phyloP scores from a whole-genome alignment of 2,113 vertebrate genomes.

The Cariama cristata region DNA sequence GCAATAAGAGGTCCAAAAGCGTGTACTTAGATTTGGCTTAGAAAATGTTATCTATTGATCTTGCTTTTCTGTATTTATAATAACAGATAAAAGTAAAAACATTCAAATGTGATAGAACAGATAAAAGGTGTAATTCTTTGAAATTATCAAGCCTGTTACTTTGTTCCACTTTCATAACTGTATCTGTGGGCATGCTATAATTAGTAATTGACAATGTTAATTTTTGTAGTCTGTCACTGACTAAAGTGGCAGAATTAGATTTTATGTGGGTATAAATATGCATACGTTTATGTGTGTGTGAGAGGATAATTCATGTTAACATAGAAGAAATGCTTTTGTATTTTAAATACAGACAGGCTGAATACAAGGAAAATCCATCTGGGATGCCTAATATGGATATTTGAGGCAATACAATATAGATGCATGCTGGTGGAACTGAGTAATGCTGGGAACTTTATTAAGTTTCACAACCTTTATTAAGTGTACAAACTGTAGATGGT shows the following conservation, averaged over 20 bases:
- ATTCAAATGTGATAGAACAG: not conserved
- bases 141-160: not conserved
- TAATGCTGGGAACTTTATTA: not conserved
- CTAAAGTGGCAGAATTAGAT: not conserved
- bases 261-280: constrained; percentile 4
- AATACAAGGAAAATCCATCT: not conserved
- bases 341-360: not conserved
- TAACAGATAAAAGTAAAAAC: not conserved
- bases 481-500: not conserved
- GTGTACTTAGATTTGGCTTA: not conserved
- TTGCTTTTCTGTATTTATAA: not conserved
- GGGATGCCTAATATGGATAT: not conserved
- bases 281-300: not conserved
- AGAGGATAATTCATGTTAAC: not conserved
- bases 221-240: constrained; percentile 4
- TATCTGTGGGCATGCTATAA: not conserved
- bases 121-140: not conserved
- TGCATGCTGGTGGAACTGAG: not conserved
- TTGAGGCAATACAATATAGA: not conserved
- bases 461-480: not conserved
- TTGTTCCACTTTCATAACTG: not conserved
- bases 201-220: constrained; percentile 11
- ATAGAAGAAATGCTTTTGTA: not conserved
- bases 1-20: not conserved
- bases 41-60: not conserved